Base-by-base conservation (phyloP, 2,797 vertebrate genomes). In the Danionella dracula region DNA sequence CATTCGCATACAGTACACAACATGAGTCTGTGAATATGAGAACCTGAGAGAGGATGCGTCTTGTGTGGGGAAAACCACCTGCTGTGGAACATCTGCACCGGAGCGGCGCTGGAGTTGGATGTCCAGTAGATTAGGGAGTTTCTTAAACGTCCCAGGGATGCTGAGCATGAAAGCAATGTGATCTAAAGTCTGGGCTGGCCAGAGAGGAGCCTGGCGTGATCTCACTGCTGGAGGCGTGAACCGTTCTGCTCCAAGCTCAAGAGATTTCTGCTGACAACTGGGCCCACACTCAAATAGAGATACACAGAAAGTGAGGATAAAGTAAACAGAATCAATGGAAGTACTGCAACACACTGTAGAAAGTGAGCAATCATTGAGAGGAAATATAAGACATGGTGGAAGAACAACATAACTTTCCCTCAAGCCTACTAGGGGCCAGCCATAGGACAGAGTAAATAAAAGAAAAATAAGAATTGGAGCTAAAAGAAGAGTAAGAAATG, bases 1-100 rank as follows among this genome's bases (percentile, higher is more conserved):
- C 23, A 27, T 3, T 6, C 35, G 29, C 4, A 3, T 20, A 11
- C 45, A 7, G 4, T 31, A 48, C 49, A 38, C 4, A 3, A 13
- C 8, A 32, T 51, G 59, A 50, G 35, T 62, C 58, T 35, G 32
- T 21, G 35, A n/a, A 3, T 56, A 31, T 8, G 31, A 46, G 35
- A 62, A 50, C 15, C 23, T 20, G 21, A 23, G 9, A 5, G 46
- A 41, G 27, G 37, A 34, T 27, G 23, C 60, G 40, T 51, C 34
- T 50, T 11, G 15, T 49, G 37, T 11, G 23, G 1, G 38, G 48
- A 41, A 51, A 41, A 63, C 60, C 46, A 51, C 60, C 48, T 63
- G 48, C 60, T 63, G 60, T 41, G n/a, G 2, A 63, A 63, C 48
- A 63, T 63, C 60, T 42, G 60, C 27, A 34, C 19, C 21, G 32